Base-by-base conservation (phyloP, 1,140 invertebrate species). In the Eriocheir sinensis region DNA sequence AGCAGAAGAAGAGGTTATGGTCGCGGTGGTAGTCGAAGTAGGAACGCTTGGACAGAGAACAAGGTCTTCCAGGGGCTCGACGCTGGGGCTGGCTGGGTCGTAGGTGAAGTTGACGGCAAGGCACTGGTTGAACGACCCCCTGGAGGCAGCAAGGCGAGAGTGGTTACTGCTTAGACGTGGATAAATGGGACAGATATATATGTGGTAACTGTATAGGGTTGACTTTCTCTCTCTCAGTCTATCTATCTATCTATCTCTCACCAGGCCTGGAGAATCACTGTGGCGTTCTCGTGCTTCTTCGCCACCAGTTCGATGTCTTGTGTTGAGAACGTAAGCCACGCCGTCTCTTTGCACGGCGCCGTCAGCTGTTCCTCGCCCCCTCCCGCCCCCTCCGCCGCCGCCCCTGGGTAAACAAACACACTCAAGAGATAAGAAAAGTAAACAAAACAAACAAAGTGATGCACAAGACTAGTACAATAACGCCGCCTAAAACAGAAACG, bases 21-120 rank as follows among this genome's bases (percentile, higher is more conserved):
- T 3, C 9, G 4, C 9, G 4, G 15, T 2, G 12, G 48, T 9
- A 17, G n/a, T 12, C n/a, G 81, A 30, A 30, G 81, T 9, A 6
- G n/a, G n/a, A 8, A 44, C 41, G 85, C 21, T 30, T 15, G 92
- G 92, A 36, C 92, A 93, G 2, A 93, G 8, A 12, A 72, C 15
- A 27, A 93, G 40, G 36, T 36, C 36, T 0, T 89, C 48, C 21
- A 93, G 27, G 2, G 92, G 92, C 21, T 40, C 48, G 53, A 93
- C 80, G 85, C n/a, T 93, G 12, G 92, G 53, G 34, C 44, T 32
- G 38, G 34, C 30, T 0, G 85, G 92, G 32, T 93, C 85, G 85
- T 93, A 93, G n/a, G 92, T 93, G 92, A 93, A 93, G 53, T 27
- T 93, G 17, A 93, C n/a, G 92, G 38, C 79, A 3, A 93, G 15